Evolutionary conservation across 2,888 invertebrate species (phyloP).

Genomic region (Adelognathus sp.): DNA sequence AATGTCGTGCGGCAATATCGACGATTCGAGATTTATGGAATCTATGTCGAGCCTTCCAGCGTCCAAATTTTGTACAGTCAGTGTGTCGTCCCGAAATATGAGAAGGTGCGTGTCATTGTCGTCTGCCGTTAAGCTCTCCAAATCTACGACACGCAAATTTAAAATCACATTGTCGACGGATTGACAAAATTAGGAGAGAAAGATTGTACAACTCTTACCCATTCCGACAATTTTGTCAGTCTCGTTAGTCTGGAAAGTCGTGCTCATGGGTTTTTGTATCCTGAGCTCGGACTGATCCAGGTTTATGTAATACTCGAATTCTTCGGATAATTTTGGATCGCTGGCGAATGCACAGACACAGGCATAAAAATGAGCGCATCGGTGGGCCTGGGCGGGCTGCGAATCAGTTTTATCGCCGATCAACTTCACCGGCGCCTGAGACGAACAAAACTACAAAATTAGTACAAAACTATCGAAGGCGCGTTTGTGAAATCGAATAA

Average conservation of each 20-base stretch:
- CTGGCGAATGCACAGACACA: slow-evolving; percentile 88
- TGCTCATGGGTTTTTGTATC: slow-evolving; percentile 68
- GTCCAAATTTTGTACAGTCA: slow-evolving; percentile 74
- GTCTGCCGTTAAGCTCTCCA: slow-evolving; percentile 72
- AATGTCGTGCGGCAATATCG: slow-evolving; percentile 72
- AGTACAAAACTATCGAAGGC: slow-evolving; percentile 15
- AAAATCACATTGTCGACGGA: no score
- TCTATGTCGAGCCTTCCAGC: slow-evolving; percentile 73
- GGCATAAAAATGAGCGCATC: slow-evolving; percentile 88
- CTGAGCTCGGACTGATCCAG: slow-evolving; percentile 79
- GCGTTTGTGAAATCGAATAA: no score
- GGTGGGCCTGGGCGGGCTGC: slow-evolving; percentile 70
- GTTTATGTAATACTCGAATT: slow-evolving; percentile 85
- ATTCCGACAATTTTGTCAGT: slow-evolving; percentile 76
- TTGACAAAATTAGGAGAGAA: no score
- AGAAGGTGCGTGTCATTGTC: slow-evolving; percentile 75
- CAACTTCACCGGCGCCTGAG: slow-evolving; percentile 64
- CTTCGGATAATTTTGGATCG: slow-evolving; percentile 84
- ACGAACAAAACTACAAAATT: slow-evolving; percentile 11
- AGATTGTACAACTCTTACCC: slow-evolving; percentile 73
- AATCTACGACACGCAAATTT: no score
- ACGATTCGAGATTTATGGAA: slow-evolving; percentile 74
- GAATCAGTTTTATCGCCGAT: slow-evolving; percentile 69
- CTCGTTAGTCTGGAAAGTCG: slow-evolving; percentile 68
- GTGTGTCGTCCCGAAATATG: slow-evolving; percentile 76